Conservation (phyloP, 2,797 vertebrate genomes). For the Platalea minor region DNA sequence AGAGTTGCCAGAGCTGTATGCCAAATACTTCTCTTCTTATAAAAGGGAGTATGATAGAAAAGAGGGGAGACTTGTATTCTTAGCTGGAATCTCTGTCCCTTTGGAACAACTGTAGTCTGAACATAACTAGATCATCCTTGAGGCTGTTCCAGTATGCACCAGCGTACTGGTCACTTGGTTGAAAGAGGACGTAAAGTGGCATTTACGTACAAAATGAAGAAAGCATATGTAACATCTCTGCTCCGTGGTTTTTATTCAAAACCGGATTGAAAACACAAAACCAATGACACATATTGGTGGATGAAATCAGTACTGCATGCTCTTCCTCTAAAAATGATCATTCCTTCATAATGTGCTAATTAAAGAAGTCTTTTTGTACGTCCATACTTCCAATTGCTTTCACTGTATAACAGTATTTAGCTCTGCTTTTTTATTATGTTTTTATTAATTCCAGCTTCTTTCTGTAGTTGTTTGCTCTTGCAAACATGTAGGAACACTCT, state of each 20-base stretch:
- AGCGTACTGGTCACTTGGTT: background rate
- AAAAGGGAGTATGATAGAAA: background rate
- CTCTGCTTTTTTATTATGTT: background rate
- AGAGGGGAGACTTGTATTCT: background rate
- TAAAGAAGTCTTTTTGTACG: background rate
- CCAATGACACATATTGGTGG: background rate
- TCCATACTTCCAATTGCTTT: background rate
- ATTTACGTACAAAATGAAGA: background rate
- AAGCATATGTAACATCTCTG: background rate
- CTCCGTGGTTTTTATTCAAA: background rate
- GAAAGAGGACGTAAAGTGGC: background rate
- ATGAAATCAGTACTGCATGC: background rate
- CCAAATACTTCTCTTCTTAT: background rate
- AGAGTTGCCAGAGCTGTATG: background rate
- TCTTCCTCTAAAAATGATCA: background rate
- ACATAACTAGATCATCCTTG: background rate
- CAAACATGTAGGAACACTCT: background rate
- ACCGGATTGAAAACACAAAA: background rate
- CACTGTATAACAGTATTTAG: background rate
- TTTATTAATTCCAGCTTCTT: constrained; percentile 1
- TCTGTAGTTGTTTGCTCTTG: background rate
- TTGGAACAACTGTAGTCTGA: background rate
- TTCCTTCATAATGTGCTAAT: background rate
- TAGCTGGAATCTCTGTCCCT: background rate
- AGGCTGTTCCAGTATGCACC: background rate